These are phyloP conservation scores for Oncorhynchus clarkii DNA, from an alignment of 2,113 vertebrate species.

Conservation along the genomic window DNA sequence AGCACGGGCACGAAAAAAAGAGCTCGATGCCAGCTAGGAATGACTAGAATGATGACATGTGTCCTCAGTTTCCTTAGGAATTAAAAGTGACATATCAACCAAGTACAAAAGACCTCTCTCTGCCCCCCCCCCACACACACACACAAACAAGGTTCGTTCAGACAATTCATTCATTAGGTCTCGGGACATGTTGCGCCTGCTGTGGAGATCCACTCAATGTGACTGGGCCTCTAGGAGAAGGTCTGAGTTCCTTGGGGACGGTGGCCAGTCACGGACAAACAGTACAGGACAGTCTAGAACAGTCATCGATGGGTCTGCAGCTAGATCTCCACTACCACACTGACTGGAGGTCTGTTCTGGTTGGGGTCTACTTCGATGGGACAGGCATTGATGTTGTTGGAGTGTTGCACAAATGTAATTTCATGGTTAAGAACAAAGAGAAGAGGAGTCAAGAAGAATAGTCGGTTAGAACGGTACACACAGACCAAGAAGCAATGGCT, in stretches of 20 bases:
- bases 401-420: neutral
- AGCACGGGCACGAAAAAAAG: neutral
- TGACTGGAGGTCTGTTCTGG: neutral
- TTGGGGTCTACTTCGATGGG: neutral
- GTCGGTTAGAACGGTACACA: neutral
- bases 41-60: neutral
- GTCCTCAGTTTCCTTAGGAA: slow-evolving; percentile 1
- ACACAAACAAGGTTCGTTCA: neutral
- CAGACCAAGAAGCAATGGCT: neutral
- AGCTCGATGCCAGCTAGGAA: neutral
- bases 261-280: neutral
- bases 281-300: neutral
- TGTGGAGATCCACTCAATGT: neutral
- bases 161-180: neutral
- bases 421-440: neutral
- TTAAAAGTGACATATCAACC: neutral
- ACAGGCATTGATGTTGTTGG: neutral
- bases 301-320: too few species aligned
- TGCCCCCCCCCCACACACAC: neutral
- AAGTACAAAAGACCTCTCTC: neutral
- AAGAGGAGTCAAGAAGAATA: neutral
- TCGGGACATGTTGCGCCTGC: neutral
- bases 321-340: too few species aligned
- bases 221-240: neutral
- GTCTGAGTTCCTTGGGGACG: neutral